phyloP scores from a whole-genome alignment of 2,888 invertebrate species.

The Aspidiotus destructor region DNA sequence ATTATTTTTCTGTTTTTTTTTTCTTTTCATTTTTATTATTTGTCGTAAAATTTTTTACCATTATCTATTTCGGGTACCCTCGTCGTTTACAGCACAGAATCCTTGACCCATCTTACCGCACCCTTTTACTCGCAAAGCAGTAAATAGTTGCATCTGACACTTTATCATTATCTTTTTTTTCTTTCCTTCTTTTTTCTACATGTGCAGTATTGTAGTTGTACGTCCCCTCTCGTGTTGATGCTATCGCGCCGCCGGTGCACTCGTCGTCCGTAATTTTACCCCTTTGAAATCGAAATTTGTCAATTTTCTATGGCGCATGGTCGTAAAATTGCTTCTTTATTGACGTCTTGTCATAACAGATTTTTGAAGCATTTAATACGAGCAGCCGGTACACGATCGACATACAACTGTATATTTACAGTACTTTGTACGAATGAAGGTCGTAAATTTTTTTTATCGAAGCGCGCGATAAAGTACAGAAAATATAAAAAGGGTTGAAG shows the following conservation, averaged over 20 bases:
- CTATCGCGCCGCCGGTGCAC: background rate
- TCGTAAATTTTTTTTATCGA: slow-evolving; percentile 23
- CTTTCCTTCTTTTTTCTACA: background rate
- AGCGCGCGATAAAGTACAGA: background rate
- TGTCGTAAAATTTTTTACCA: no score
- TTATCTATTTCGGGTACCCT: no score
- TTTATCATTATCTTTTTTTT: slow-evolving; percentile 2
- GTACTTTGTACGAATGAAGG: background rate
- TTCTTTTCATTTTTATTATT: no score
- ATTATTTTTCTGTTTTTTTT: no score
- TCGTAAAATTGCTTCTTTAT: slow-evolving; percentile 28
- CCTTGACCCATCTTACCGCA: background rate
- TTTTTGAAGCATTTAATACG: slow-evolving; percentile 20
- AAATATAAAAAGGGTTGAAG: background rate
- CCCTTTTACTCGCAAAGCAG: background rate
- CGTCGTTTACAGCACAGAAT: no score
- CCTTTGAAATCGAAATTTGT: slow-evolving; percentile 26
- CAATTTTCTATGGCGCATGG: slow-evolving; percentile 26
- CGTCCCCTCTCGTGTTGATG: background rate
- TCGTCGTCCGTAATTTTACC: slow-evolving; percentile 3
- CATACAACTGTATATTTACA: no score
- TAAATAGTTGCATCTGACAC: background rate
- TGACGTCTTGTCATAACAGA: slow-evolving; percentile 28
- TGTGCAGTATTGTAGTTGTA: no score
- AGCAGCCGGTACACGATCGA: background rate